Evolutionary conservation across 2,888 invertebrate species (phyloP).

Genomic region (Azorinus chamasolen): DNA sequence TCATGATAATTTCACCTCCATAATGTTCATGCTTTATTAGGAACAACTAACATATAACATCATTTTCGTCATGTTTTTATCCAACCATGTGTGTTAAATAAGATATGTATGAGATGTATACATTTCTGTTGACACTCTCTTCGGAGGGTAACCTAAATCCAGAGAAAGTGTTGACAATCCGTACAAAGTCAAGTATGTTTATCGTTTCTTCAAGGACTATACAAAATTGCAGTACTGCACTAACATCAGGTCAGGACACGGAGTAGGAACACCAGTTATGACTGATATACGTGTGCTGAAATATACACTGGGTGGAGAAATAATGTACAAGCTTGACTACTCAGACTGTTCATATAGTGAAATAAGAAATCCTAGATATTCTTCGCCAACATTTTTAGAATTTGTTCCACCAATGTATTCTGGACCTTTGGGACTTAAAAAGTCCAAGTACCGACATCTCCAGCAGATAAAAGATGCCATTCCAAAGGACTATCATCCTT

Average conservation of each 20-base stretch:
- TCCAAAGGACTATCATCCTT: background rate
- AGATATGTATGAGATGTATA: too few species aligned
- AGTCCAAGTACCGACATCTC: background rate
- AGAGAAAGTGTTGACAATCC: background rate
- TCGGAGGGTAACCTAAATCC: too few species aligned
- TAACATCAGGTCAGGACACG: background rate
- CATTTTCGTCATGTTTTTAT: too few species aligned
- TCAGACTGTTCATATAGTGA: background rate
- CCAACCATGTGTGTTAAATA: too few species aligned
- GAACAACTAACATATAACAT: too few species aligned
- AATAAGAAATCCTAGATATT: background rate
- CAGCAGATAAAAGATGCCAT: too few species aligned
- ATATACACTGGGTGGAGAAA: too few species aligned
- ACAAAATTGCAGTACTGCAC: background rate
- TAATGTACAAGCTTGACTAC: background rate
- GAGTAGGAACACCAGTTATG: background rate
- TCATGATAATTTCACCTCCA: too few species aligned
- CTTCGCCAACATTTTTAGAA: background rate
- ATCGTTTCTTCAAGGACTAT: constrained; percentile 4
- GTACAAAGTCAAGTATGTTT: background rate
- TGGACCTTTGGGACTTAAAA: background rate
- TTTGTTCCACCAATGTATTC: background rate
- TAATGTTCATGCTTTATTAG: too few species aligned
- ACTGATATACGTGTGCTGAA: too few species aligned
- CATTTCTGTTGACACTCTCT: too few species aligned